These are phyloP conservation scores for Silvanus unidentatus DNA, from an alignment of 2,888 invertebrate species.

Conservation along the genomic window DNA sequence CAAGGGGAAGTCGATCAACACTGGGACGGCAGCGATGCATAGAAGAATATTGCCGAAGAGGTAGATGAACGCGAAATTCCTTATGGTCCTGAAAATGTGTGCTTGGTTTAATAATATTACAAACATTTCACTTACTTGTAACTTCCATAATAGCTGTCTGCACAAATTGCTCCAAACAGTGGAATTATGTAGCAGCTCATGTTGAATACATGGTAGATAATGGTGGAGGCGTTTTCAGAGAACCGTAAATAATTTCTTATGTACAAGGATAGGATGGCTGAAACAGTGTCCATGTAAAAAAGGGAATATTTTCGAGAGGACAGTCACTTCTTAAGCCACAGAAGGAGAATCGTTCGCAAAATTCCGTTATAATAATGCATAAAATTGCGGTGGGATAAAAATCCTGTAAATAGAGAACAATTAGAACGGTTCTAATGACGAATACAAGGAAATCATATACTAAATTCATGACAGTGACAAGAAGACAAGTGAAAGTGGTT, in stretches of 20 bases:
- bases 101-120: neutral
- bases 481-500: slow-evolving; percentile 3
- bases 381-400: slow-evolving; percentile 64
- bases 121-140: slow-evolving; percentile 47
- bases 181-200: slow-evolving; percentile 75
- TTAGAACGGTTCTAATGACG: neutral
- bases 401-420: slow-evolving; percentile 21
- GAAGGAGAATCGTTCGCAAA: slow-evolving; percentile 81
- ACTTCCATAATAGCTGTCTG: slow-evolving; percentile 73
- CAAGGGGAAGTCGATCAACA: slow-evolving; percentile 53
- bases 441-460: slow-evolving; percentile 3
- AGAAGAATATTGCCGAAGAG: slow-evolving; percentile 63
- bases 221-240: slow-evolving; percentile 62
- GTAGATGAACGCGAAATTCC: slow-evolving; percentile 70
- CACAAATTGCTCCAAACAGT: slow-evolving; percentile 67
- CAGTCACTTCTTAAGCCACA: slow-evolving; percentile 68
- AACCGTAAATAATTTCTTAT: slow-evolving; percentile 63
- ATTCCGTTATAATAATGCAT: slow-evolving; percentile 78
- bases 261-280: slow-evolving; percentile 77
- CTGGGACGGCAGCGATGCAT: slow-evolving; percentile 57
- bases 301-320: neutral
- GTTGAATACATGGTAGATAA: slow-evolving; percentile 70
- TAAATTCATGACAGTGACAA: slow-evolving; percentile 9
- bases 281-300: slow-evolving; percentile 22
- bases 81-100: slow-evolving; percentile 58